Percentiles rank a stretch among this genome's conserved stretches.
Evolutionary conservation across 2,888 invertebrate genomes (phyloP).

Genomic region (Drosophila mercatorum): DNA sequence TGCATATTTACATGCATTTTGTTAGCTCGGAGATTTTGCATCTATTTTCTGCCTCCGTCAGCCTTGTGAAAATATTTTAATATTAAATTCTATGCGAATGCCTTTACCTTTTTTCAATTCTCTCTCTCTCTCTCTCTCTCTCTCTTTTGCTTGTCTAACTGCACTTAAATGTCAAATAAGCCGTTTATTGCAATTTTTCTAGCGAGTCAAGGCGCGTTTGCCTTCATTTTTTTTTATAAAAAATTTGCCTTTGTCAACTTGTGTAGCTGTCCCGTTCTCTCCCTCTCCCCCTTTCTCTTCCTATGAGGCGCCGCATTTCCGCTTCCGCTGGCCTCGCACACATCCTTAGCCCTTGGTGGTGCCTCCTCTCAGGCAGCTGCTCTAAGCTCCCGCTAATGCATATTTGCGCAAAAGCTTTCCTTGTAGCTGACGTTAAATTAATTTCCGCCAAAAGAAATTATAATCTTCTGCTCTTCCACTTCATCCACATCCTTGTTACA

Average conservation of each 20-base stretch:
- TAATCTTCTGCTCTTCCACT: slow-evolving; percentile 39
- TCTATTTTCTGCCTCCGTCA: slow-evolving; percentile 24
- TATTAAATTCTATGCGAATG: slow-evolving; percentile 58
- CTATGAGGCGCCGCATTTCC: slow-evolving; percentile 40
- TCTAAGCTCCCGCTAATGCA: slow-evolving; percentile 73
- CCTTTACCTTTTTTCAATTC: slow-evolving; percentile 19
- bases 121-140: slow-evolving; percentile 2
- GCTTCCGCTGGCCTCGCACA: slow-evolving; percentile 45
- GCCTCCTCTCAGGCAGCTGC: slow-evolving; percentile 23
- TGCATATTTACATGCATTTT: slow-evolving; percentile 45
- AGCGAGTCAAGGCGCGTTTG: slow-evolving; percentile 33
- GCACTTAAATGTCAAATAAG: slow-evolving; percentile 33
- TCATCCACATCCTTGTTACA: slow-evolving; percentile 1
- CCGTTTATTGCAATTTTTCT: slow-evolving; percentile 57
- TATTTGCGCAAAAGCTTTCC: slow-evolving; percentile 69
- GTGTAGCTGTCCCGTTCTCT: slow-evolving; percentile 25
- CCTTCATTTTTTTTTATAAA: slow-evolving; percentile 25
- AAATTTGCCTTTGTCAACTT: slow-evolving; percentile 60
- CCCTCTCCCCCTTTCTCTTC: not conserved
- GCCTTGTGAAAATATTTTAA: slow-evolving; percentile 58
- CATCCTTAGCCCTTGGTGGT: slow-evolving; percentile 19
- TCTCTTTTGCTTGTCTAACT: slow-evolving; percentile 22
- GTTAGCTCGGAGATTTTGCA: slow-evolving; percentile 21
- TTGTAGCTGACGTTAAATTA: slow-evolving; percentile 75
- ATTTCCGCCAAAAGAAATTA: slow-evolving; percentile 72